Evolutionary conservation across 2,888 invertebrate species (phyloP).

Genomic region (Orthosia gracilis): DNA sequence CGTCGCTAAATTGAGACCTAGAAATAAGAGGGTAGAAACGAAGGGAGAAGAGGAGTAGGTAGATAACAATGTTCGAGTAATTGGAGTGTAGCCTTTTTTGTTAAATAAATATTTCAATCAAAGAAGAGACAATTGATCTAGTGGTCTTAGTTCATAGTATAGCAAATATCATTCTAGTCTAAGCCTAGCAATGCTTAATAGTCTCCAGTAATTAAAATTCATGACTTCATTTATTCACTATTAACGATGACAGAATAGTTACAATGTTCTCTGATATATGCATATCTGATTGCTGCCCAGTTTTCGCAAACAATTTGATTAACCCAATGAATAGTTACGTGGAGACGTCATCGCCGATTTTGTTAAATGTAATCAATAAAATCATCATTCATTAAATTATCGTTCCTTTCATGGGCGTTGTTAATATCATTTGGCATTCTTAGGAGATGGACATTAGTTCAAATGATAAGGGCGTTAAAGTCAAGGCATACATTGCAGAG

Average conservation of each 20-base stretch:
- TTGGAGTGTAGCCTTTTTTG: not conserved
- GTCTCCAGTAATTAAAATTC: constrained; percentile 34
- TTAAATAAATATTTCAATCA: not conserved
- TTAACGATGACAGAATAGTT: constrained; percentile 36
- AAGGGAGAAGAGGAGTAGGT: no score
- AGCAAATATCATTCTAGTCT: not conserved
- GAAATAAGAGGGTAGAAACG: not conserved
- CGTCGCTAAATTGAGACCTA: not conserved
- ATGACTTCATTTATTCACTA: constrained; percentile 42
- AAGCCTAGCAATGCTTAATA: constrained; percentile 18
- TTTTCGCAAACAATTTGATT: constrained; percentile 62
- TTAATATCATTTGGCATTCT: constrained; percentile 23
- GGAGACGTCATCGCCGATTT: constrained; percentile 53
- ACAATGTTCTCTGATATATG: constrained; percentile 23
- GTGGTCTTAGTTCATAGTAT: not conserved
- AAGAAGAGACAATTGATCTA: not conserved
- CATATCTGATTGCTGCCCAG: constrained; percentile 46
- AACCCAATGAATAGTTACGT: constrained; percentile 33
- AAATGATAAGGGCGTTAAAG: not conserved
- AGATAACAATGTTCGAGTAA: not conserved
- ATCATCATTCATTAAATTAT: constrained; percentile 33
- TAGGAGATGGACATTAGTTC: not conserved
- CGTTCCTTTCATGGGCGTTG: constrained; percentile 15
- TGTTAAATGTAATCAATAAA: constrained; percentile 44
- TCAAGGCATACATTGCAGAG: not conserved